Base-by-base conservation (phyloP, 2,797 vertebrate species). In the Anas acuta region DNA sequence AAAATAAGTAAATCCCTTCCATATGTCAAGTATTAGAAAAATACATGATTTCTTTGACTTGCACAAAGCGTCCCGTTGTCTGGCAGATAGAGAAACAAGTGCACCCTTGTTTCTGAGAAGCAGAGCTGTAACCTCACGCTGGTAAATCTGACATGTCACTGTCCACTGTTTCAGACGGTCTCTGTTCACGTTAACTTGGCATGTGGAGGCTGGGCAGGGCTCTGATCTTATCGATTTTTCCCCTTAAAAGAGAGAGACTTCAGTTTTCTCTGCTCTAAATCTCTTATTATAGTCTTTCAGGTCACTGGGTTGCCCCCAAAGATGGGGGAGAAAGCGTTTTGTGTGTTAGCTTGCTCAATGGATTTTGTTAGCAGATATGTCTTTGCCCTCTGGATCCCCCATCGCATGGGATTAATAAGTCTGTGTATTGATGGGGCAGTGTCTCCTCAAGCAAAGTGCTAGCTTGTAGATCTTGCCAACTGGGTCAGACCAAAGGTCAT, bases 1-100 rank as follows among this genome's bases (percentile, higher is more conserved):
- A 53, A 81, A 92, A 90, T 17, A 94, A 91, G 89, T 75, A 66
- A 96, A 96, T 93, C 89, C 74, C 32, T 95, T 91, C 91, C 89
- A 88, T 92, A 88, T 89, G 87, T 84, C 80, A 69, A 56, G 33
- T 28, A 82, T 86, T 80, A 71, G 66, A 16, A 75, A 89, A 90
- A 90, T 16, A 56, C 58, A 37, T 16, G 6, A 60, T 76, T 92
- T 79, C 62, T 87, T 18, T 75, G 92, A 8, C 61, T 90, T 12
- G 54, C 70, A 95, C 91, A 96, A 93, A 91, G 92, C 14, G 1
- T 76, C 64, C 35, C 1, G 11, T 96, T 96, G 89, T 96, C 57
- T 75, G 82, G 73, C 67, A 87, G 82, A 56, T 1, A 20, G 4
- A 70, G 90, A 30, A 84, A 96, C 93, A 97, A 96, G 91, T 33